These are phyloP conservation scores for Rhombomys opimus DNA, from an alignment of 2,113 vertebrate species.

Conservation along the genomic window DNA sequence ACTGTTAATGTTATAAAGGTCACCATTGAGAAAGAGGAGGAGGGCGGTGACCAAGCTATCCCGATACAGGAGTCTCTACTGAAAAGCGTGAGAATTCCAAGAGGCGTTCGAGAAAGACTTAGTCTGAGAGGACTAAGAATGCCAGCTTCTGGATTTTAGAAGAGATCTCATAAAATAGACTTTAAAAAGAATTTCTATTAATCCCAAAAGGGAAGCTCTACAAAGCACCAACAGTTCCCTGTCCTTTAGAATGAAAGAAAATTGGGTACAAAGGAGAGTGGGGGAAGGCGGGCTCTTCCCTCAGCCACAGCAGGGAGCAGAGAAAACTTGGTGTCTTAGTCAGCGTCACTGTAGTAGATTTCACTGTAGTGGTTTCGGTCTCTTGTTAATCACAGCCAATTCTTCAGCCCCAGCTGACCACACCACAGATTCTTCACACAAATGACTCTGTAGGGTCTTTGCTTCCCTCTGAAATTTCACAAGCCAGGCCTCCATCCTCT, in stretches of 20 bases:
- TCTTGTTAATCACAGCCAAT: neutral
- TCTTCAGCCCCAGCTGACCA: neutral
- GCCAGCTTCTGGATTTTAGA: constrained; percentile 19
- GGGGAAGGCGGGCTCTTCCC: neutral
- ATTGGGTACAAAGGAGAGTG: neutral
- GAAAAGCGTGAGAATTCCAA: constrained; percentile 49
- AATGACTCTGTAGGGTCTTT: neutral
- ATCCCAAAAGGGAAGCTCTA: neutral
- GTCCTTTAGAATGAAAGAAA: constrained; percentile 49
- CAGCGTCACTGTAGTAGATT: neutral
- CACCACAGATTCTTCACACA: neutral
- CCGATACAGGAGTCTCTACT: constrained; percentile 18
- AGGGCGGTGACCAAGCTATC: neutral
- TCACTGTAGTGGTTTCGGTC: neutral
- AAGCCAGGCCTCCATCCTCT: neutral
- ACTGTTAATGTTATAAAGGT: constrained; percentile 67
- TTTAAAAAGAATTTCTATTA: neutral
- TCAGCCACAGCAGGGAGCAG: neutral
- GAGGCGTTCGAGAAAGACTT: constrained; percentile 44
- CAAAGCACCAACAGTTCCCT: neutral
- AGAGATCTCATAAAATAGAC: constrained; percentile 40
- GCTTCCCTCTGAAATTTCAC: neutral
- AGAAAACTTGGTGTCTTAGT: neutral
- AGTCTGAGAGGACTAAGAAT: constrained; percentile 20
- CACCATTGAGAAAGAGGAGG: constrained; percentile 58